phyloP scores from a whole-genome alignment of 2,888 invertebrate species.

The Tridacna crocea region DNA sequence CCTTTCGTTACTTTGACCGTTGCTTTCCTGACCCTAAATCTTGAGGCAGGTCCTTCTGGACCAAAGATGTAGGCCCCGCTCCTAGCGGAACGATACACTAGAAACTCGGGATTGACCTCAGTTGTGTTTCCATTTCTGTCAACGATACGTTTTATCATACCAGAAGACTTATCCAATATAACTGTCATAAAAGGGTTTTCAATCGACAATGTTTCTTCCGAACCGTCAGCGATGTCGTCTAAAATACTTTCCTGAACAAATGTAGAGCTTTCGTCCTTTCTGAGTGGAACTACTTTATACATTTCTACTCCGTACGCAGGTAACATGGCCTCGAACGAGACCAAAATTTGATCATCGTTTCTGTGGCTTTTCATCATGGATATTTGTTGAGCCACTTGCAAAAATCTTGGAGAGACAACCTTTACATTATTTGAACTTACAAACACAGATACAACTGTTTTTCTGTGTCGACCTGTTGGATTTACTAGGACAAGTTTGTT shows the following conservation, averaged over 20 bases:
- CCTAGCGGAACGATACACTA: constrained; percentile 89
- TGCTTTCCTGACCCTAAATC: constrained; percentile 66
- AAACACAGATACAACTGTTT: constrained; percentile 91
- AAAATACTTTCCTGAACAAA: constrained; percentile 6
- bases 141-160: constrained; percentile 89
- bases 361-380: constrained; percentile 64
- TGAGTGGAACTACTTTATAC: constrained; percentile 86
- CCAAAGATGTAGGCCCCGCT: constrained; percentile 83
- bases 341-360: constrained; percentile 83
- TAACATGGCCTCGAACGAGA: constrained; percentile 91
- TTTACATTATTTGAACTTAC: constrained; percentile 89
- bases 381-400: constrained; percentile 88
- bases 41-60: constrained; percentile 73
- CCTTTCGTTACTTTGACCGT: constrained; percentile 94
- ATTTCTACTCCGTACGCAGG: constrained; percentile 90
- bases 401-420: constrained; percentile 85
- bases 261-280: background rate
- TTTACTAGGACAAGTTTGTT: constrained; percentile 89
- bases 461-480: constrained; percentile 90
- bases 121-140: constrained; percentile 85
- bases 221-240: background rate
- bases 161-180: constrained; percentile 69
- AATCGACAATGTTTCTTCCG: constrained; percentile 41
- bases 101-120: constrained; percentile 41
- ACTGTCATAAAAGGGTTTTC: constrained; percentile 70